These are phyloP conservation scores for Mythimna loreyi DNA, from an alignment of 2,888 invertebrate species.

Conservation along the genomic window DNA sequence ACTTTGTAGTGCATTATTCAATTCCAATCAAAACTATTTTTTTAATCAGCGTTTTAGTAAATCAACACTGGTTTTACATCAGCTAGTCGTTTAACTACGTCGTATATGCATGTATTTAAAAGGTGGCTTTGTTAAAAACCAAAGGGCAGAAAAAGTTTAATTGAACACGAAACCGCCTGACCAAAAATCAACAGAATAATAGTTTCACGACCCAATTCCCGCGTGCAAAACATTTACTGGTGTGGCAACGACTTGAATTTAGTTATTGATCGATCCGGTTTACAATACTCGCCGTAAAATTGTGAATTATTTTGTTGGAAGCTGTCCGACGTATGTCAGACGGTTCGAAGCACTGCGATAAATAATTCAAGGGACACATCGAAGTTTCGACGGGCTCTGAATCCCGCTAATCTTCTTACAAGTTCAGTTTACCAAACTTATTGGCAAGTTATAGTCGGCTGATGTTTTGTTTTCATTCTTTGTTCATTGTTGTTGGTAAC, in stretches of 20 bases:
- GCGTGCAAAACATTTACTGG: conserved; percentile 27
- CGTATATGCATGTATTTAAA: not conserved
- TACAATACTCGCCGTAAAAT: conserved; percentile 22
- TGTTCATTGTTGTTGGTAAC: conserved; percentile 17
- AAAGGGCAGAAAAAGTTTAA: not conserved
- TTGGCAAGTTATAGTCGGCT: conserved; percentile 34
- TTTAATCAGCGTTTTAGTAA: too few species aligned
- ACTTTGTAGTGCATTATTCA: too few species aligned
- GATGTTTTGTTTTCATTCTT: conserved; percentile 50
- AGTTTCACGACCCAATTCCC: conserved; percentile 32
- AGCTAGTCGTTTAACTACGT: not conserved
- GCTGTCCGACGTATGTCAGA: conserved; percentile 30
- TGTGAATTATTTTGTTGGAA: conserved; percentile 53
- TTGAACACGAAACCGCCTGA: conserved; percentile 8
- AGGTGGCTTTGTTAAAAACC: not conserved
- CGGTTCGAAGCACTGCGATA: conserved; percentile 50
- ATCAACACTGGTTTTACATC: too few species aligned
- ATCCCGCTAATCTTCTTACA: conserved; percentile 61
- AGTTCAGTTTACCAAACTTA: conserved; percentile 57
- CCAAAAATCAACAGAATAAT: conserved; percentile 8
- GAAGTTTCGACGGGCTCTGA: conserved; percentile 54
- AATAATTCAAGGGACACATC: conserved; percentile 62
- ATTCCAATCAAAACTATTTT: too few species aligned
- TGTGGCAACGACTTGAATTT: conserved; percentile 17
- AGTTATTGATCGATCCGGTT: conserved; percentile 4